Evolutionary conservation across 2,797 vertebrate species (phyloP).

Genomic region (Halcyon badia): DNA sequence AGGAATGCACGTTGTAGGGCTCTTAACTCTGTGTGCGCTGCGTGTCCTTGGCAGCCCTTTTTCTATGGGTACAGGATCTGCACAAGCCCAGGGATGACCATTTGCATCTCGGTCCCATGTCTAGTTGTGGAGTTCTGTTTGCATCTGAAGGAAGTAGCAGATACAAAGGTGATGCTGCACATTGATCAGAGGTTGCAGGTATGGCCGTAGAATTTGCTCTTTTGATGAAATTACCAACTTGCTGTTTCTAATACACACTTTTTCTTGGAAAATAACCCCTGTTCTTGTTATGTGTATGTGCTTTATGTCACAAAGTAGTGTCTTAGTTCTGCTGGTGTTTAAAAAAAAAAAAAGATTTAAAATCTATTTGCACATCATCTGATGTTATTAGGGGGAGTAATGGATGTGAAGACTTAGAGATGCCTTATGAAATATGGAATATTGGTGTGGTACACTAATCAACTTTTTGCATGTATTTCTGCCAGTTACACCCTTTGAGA

Average conservation of each 20-base stretch:
- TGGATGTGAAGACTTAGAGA: background rate
- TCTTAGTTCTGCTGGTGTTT: background rate
- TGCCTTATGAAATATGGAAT: background rate
- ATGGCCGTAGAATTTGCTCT: rapidly evolving
- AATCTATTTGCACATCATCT: background rate
- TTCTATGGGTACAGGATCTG: background rate
- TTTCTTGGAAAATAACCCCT: background rate
- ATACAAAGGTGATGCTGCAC: background rate
- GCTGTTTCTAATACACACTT: background rate
- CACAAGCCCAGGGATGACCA: rapidly evolving
- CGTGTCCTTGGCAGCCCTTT: background rate
- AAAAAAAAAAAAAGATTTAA: background rate
- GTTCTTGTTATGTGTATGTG: background rate
- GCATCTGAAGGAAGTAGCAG: background rate
- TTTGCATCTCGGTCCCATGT: rapidly evolving
- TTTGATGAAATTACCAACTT: background rate
- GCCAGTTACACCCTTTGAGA: background rate
- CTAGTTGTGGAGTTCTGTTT: background rate
- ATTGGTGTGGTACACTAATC: background rate
- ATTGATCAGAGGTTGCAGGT: background rate
- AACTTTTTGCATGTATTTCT: background rate
- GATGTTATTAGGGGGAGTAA: background rate
- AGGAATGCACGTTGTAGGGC: rapidly evolving
- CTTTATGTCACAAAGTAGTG: background rate
- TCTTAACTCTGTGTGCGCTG: rapidly evolving